phyloP scores from a whole-genome alignment of 2,797 vertebrate species.

The Odontamblyopus lacepedii region DNA sequence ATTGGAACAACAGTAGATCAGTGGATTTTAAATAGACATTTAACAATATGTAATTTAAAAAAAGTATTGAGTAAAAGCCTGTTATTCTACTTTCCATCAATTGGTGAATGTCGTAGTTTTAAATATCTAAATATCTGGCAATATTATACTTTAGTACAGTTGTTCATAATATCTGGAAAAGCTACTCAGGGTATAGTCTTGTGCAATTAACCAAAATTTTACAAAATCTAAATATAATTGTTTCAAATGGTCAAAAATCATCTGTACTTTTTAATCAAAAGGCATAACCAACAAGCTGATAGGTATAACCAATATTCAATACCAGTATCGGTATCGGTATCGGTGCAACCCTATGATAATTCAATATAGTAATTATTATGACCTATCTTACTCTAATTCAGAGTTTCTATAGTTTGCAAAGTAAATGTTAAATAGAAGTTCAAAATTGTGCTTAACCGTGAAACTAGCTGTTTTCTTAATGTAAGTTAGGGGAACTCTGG shows the following conservation, averaged over 20 bases:
- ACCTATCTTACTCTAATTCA: not conserved
- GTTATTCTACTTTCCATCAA: not conserved
- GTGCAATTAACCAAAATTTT: not conserved
- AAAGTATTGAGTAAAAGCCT: not conserved
- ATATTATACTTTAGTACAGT: too few relatives aligned
- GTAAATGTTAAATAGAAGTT: not conserved
- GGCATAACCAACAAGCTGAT: too few relatives aligned
- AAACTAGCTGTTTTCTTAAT: not conserved
- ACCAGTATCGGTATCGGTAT: too few relatives aligned
- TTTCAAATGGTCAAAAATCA: not conserved
- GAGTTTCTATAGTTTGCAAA: not conserved
- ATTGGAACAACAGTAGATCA: conserved; percentile 24
- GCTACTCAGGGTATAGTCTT: not conserved
- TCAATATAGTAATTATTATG: too few relatives aligned
- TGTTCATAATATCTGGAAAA: too few relatives aligned
- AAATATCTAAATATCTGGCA: not conserved
- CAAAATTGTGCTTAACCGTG: not conserved
- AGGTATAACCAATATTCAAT: too few relatives aligned
- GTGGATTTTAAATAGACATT: not conserved
- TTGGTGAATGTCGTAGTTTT: not conserved
- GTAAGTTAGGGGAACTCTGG: not conserved
- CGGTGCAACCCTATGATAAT: too few relatives aligned
- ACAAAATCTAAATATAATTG: not conserved
- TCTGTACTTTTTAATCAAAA: too few relatives aligned
- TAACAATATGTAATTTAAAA: not conserved